These are phyloP conservation scores for Montipora cactus DNA, from an alignment of 64 coral and sea anemone genomes.

Conservation along the genomic window DNA sequence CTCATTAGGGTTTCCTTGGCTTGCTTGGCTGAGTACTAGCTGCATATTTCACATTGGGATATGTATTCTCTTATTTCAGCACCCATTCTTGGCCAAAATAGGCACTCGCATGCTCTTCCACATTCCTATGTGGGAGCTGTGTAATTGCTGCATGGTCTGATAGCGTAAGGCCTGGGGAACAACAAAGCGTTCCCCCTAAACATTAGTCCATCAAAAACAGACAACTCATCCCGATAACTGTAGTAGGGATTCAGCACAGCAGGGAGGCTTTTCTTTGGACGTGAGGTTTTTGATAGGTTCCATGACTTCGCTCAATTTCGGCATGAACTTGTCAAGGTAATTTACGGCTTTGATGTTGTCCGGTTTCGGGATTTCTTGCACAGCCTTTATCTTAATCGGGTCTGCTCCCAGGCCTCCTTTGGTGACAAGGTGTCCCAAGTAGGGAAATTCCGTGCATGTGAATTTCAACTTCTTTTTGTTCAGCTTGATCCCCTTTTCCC, in stretches of 20 bases:
- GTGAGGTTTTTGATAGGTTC: too few relatives aligned
- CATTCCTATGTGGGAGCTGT: slow-evolving; percentile 52
- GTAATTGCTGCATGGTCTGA: not conserved
- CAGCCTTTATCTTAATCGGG: too few relatives aligned
- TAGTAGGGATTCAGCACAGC: slow-evolving; percentile 39
- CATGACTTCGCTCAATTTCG: too few relatives aligned
- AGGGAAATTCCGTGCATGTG: too few relatives aligned
- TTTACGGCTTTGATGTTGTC: too few relatives aligned
- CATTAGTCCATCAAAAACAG: slow-evolving; percentile 26
- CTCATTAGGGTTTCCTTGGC: slow-evolving; percentile 17
- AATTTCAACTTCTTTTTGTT: too few relatives aligned
- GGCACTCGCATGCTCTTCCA: slow-evolving; percentile 31
- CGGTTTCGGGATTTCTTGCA: too few relatives aligned
- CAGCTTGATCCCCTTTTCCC: too few relatives aligned
- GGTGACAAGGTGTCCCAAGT: too few relatives aligned
- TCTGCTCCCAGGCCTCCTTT: too few relatives aligned
- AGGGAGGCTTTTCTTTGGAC: not conserved
- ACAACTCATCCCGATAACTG: slow-evolving; percentile 55
- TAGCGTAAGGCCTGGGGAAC: slow-evolving; percentile 25
- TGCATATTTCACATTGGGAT: slow-evolving; percentile 13
- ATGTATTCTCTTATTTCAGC: slow-evolving; percentile 27
- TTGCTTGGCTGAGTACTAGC: not conserved
- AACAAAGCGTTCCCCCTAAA: slow-evolving; percentile 62
- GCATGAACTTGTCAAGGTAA: too few relatives aligned
- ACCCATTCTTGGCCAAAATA: slow-evolving; percentile 46